These are phyloP conservation scores for Orius insidiosus DNA, from an alignment of 1,140 invertebrate genomes.

Conservation along the genomic window DNA sequence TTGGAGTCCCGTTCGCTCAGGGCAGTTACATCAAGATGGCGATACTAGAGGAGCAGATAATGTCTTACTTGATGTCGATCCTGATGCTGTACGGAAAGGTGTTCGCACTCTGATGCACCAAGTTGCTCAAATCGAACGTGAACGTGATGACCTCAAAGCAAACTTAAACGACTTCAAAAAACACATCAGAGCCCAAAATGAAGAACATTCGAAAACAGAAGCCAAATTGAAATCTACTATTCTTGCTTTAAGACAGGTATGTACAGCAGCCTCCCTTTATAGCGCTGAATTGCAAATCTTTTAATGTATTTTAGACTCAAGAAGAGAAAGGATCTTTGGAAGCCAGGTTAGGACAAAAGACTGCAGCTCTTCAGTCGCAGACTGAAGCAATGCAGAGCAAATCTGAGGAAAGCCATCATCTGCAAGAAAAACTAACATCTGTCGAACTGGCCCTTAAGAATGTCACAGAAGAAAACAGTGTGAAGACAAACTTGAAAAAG, in stretches of 20 bases:
- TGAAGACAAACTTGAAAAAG: constrained; percentile 57
- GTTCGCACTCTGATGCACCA: constrained; percentile 75
- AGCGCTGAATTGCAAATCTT: too few species aligned
- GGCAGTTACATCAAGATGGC: neutral
- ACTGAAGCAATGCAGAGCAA: constrained; percentile 60
- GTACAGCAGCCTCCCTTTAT: too few species aligned
- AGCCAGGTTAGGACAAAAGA: constrained; percentile 49
- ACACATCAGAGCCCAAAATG: constrained; percentile 50
- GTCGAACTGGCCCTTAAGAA: constrained; percentile 53
- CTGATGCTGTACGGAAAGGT: constrained; percentile 69
- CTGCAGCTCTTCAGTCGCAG: constrained; percentile 40
- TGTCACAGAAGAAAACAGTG: constrained; percentile 62
- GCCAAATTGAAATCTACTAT: constrained; percentile 43
- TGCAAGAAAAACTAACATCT: constrained; percentile 59
- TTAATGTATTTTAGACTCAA: constrained; percentile 26
- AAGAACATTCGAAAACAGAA: constrained; percentile 48
- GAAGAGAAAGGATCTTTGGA: constrained; percentile 60
- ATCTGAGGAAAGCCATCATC: constrained; percentile 51
- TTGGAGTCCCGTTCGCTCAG: constrained; percentile 44
- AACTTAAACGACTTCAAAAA: constrained; percentile 45
- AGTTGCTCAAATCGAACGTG: constrained; percentile 43
- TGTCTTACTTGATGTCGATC: constrained; percentile 58
- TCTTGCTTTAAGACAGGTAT: constrained; percentile 37
- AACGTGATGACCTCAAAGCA: constrained; percentile 52
- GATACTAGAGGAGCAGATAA: constrained; percentile 19